phyloP scores from a whole-genome alignment of 2,113 vertebrate genomes.

The Upupa epops region DNA sequence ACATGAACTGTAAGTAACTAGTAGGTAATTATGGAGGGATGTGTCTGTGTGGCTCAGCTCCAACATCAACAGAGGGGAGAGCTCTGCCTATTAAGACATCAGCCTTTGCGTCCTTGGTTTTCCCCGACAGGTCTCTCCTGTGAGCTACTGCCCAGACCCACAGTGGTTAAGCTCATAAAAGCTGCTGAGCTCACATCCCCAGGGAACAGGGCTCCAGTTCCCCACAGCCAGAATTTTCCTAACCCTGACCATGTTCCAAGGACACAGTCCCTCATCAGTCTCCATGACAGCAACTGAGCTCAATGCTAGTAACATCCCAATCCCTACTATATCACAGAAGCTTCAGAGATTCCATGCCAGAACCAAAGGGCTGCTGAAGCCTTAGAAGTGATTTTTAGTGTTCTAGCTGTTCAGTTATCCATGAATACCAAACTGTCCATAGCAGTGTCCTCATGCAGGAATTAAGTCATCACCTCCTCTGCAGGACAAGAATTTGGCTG shows the following conservation, averaged over 20 bases:
- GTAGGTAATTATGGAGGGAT: constrained; percentile 32
- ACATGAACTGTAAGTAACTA: neutral
- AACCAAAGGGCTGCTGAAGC: neutral
- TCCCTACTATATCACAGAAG: neutral
- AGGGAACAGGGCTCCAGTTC: neutral
- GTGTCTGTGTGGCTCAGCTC: constrained; percentile 31
- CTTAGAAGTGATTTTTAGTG: neutral
- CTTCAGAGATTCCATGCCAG: neutral
- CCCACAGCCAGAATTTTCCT: neutral
- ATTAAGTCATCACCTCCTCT: neutral
- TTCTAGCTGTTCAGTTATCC: neutral
- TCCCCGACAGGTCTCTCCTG: neutral
- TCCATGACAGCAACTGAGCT: neutral
- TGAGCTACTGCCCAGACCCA: neutral
- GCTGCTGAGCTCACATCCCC: neutral
- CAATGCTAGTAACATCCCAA: neutral
- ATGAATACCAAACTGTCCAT: neutral
- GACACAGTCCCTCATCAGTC: neutral
- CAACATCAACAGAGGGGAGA: constrained; percentile 56
- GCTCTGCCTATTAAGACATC: constrained; percentile 47
- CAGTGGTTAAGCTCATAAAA: neutral
- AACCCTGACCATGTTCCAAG: neutral
- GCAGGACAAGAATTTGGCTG: neutral
- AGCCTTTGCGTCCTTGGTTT: constrained; percentile 39
- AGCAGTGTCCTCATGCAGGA: neutral